Conservation (phyloP, 2,888 invertebrate species). For the Mesoligia furuncula region DNA sequence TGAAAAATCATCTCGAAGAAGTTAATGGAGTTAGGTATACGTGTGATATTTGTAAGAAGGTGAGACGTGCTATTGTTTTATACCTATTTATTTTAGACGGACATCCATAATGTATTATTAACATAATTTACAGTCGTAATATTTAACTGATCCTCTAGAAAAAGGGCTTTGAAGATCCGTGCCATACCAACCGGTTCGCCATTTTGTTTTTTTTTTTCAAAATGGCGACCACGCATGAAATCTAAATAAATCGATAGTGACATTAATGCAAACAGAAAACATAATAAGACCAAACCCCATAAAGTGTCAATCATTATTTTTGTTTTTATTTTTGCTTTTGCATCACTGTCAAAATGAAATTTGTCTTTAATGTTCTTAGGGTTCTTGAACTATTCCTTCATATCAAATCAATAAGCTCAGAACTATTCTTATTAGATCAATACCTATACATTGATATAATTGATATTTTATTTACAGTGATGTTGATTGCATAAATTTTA, state of each 20-base stretch:
- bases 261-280: too few relatives aligned
- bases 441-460: not conserved
- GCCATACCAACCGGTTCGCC: not conserved
- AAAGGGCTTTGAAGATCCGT: not conserved
- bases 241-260: not conserved
- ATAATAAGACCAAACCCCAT: not conserved
- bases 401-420: not conserved
- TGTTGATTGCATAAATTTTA: not conserved
- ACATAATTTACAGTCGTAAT: not conserved
- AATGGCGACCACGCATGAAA: not conserved
- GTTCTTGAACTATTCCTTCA: not conserved
- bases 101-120: not conserved
- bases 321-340: too few relatives aligned
- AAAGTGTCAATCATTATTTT: not conserved
- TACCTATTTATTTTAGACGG: not conserved
- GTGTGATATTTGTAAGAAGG: slow-evolving; percentile 42
- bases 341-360: not conserved
- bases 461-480: not conserved
- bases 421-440: not conserved
- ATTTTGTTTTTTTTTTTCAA: not conserved
- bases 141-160: not conserved
- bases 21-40: slow-evolving; percentile 34
- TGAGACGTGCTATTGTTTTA: slow-evolving; percentile 12
- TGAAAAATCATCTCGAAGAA: slow-evolving; percentile 35
- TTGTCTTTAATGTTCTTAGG: not conserved